Evolutionary conservation across 2,797 vertebrate species (phyloP).

Genomic region (Enteromius viviparus): DNA sequence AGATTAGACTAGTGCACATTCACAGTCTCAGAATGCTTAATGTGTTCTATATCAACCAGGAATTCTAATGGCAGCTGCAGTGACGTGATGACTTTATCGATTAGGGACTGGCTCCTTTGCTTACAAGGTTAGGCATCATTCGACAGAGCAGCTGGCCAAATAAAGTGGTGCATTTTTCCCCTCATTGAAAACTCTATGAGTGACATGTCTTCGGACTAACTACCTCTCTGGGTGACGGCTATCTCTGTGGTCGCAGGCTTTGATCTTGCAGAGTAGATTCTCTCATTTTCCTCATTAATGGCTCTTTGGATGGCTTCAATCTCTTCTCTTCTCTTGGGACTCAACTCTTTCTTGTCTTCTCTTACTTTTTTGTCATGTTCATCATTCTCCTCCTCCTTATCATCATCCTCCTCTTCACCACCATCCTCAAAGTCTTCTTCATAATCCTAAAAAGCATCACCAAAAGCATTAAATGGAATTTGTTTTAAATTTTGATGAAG

Average conservation of each 20-base stretch:
- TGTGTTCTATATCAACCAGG: too few species aligned
- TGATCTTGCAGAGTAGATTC: conserved; percentile 71
- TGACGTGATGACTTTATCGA: background rate
- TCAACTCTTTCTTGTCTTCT: conserved; percentile 66
- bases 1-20: too few species aligned
- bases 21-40: too few species aligned
- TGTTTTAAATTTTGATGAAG: background rate
- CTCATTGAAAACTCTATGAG: background rate
- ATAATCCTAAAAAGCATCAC: conserved; percentile 82
- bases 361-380: conserved; percentile 27
- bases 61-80: too few species aligned
- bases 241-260: conserved; percentile 49
- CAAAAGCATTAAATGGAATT: conserved; percentile 47
- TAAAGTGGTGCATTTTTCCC: background rate
- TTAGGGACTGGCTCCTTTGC: background rate
- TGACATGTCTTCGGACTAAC: conserved; percentile 8
- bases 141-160: too few species aligned
- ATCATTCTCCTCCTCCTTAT: conserved; percentile 61
- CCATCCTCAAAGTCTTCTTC: conserved; percentile 92
- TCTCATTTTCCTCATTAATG: conserved; percentile 90
- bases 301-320: conserved; percentile 89
- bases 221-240: conserved; percentile 65
- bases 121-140: too few species aligned
- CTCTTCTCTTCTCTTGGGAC: conserved; percentile 75
- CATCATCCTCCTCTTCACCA: conserved; percentile 73